Evolutionary conservation across 2,888 invertebrate species (phyloP), one percentile per base, ranked within the genome.

Genomic region (Drosophila mulleri): DNA sequence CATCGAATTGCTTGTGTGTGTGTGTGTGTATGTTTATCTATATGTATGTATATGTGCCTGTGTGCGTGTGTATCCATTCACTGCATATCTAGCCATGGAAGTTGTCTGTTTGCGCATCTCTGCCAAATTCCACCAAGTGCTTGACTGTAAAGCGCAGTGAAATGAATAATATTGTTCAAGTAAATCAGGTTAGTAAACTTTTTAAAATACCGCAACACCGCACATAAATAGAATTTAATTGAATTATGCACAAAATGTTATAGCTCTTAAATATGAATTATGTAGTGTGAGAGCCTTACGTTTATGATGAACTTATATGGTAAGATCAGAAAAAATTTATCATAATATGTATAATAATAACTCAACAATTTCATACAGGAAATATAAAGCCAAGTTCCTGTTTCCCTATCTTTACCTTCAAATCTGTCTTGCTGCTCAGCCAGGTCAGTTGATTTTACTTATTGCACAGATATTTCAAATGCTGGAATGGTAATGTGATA

Each of bases 81-180:
- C n/a, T 48, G 71, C 54, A 20, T 47, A 32, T 67, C 67, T 71
- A 50, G 18, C 20, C 37, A 58, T 47, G 26, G 50, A 42, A 37
- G 63, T 56, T 61, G 23, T 48, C 50, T 56, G 61, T 29, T 54
- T 54, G 56, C 44, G 42, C 53, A 48, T 48, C 50, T 71, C 44
- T 32, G 63, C 47, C 42, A 53, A 72, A 72, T 71, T 72, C 71
- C 65, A 72, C 54, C 62, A 54, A 62, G 53, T 54, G 32, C 60
- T 44, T 23, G 52, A n/a, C 52, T 42, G n/a, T 29, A n/a, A 54
- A 26, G 26, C 32, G 26, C 62, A 58, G n/a, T 37, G 52, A 52
- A 58, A 57, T 47, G 23, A 58, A 63, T 45, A 64, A 57, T 64
- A 58, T 64, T 64, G 32, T 56, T 35, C 14, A 26, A 23, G 35